Base-by-base conservation (phyloP, 2,113 vertebrate genomes). In the Vulpes vulpes region DNA sequence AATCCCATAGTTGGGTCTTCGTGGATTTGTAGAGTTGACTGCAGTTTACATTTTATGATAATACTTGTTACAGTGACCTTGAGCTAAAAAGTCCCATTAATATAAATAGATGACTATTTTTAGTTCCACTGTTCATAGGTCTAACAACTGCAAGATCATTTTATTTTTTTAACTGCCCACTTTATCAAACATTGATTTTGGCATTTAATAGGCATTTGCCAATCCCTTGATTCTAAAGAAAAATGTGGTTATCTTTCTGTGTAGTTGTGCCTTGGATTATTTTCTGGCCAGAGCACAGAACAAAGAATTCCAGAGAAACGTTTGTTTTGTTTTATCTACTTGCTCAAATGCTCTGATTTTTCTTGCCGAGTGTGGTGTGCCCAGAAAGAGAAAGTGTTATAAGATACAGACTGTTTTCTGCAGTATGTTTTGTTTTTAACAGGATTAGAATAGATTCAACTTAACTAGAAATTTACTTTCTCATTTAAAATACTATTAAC, bases 261-360 rank as follows among this genome's bases (percentile, higher is more conserved):
- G 84, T 62, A 57, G 5, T 84, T 94, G 91, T 90, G 11, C 19
- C 22, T 94, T 87, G 57, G 80, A 43, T 94, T 96, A 51, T 95
- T 91, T 95, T 96, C 53, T 97, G 92, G 38, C 30, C 38, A 79
- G 60, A 79, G 83, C 30, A 89, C 32, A 73, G 38, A 74, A 86
- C 27, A 87, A 79, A 90, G 51, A 30, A 90, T 97, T 95, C 73
- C 69, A 96, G 74, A 90, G 87, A 74, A 92, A 59, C 0, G 5
- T 79, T 38, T 89, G 69, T 35, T 93, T 59, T 97, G 62, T 96
- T 95, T 95, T 92, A 38, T 92, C 60, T 87, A 6, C 38, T 95
- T 78, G 85, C 57, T 95, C 80, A 59, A 91, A 27, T 1, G 5
- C 10, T 23, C 38, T 80, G n/a, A 57, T 62, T 89, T 87, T 97